These are phyloP conservation scores for Coracias cyanogaster DNA, from an alignment of 2,797 vertebrate species.

Conservation along the genomic window DNA sequence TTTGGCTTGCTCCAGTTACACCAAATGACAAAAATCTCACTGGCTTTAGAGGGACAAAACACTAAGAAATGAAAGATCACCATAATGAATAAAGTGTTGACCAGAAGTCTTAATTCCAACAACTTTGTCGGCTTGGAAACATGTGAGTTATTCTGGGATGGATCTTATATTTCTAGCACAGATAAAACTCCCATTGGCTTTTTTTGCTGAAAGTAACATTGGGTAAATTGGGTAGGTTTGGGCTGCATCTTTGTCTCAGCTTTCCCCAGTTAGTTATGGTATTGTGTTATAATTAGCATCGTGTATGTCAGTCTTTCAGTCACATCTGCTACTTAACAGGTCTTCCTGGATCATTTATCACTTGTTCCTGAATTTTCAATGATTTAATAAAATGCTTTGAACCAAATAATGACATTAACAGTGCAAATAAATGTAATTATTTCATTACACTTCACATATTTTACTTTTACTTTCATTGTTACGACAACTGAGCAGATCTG, in stretches of 20 bases:
- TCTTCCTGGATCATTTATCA: neutral
- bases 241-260: neutral
- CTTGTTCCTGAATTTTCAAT: neutral
- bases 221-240: neutral
- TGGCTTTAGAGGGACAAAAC: neutral
- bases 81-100: neutral
- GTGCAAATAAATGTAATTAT: neutral
- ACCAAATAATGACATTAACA: neutral
- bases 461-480: slow-evolving; percentile 36
- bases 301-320: neutral
- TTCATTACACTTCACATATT: slow-evolving; percentile 29
- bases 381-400: slow-evolving; percentile 28
- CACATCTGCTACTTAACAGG: neutral
- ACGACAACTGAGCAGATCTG: slow-evolving; percentile 7
- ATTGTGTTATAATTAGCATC: neutral
- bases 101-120: neutral
- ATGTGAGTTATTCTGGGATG: neutral
- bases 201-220: neutral
- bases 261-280: neutral
- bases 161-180: neutral
- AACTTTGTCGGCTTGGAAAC: neutral
- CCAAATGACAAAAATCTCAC: neutral
- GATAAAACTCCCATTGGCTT: neutral
- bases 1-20: neutral
- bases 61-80: neutral